Evolutionary conservation across 2,797 vertebrate genomes (phyloP).

Genomic region (Neomorphus geoffroyi): DNA sequence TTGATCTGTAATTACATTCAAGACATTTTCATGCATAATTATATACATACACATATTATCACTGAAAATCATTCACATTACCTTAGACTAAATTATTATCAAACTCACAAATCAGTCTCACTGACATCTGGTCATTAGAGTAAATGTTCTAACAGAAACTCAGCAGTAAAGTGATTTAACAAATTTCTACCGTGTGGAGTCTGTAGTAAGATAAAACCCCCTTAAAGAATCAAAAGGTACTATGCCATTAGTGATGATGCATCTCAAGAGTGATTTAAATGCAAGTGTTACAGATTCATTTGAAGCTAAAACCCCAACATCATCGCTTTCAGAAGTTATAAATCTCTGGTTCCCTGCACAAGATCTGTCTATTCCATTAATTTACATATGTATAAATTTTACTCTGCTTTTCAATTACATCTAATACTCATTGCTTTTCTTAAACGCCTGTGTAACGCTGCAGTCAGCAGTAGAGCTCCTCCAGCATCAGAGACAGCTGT

Average conservation of each 20-base stretch:
- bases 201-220: background rate
- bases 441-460: background rate
- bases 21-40: background rate
- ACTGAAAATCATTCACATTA: background rate
- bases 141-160: background rate
- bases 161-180: background rate
- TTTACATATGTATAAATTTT: conserved; percentile 25
- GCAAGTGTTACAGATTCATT: background rate
- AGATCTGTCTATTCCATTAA: background rate
- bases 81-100: background rate
- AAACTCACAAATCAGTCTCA: background rate
- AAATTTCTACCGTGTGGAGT: background rate
- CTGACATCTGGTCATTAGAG: background rate
- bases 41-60: background rate
- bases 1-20: background rate
- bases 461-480: background rate
- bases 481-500: background rate
- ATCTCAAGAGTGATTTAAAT: conserved; percentile 21
- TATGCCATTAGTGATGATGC: background rate
- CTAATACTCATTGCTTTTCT: background rate
- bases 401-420: conserved; percentile 9
- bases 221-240: conserved; percentile 1
- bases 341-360: background rate
- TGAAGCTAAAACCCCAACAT: background rate
- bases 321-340: background rate